Evolutionary conservation across 1,140 invertebrate species (phyloP).

Genomic region (Euura lappo): DNA sequence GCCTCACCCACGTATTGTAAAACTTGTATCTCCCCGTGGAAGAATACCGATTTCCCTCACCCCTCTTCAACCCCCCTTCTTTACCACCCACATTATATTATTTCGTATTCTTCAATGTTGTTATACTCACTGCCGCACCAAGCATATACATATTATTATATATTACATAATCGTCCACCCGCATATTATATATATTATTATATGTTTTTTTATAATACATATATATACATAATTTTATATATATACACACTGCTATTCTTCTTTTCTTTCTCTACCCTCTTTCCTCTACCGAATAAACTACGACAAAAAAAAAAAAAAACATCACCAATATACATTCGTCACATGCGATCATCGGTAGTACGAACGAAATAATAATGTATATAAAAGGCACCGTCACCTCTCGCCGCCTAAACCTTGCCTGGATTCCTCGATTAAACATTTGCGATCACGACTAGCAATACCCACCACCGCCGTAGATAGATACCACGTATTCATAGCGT

Average conservation of each 20-base stretch:
- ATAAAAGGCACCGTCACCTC: conserved; percentile 60
- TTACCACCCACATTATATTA: background rate
- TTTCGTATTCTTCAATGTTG: conserved; percentile 48
- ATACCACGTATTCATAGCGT: conserved; percentile 63
- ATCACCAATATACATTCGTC: too few species aligned
- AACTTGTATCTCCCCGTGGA: too few species aligned
- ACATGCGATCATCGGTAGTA: conserved; percentile 51
- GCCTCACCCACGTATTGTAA: too few species aligned
- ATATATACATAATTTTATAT: conserved; percentile 26
- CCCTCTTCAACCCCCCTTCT: conserved; percentile 9
- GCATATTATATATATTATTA: conserved; percentile 44
- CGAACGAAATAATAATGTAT: conserved; percentile 59
- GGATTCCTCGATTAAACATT: conserved; percentile 53
- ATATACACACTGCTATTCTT: background rate
- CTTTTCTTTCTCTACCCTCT: background rate
- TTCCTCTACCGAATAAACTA: background rate
- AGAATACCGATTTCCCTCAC: conserved; percentile 21
- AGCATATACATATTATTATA: conserved; percentile 56
- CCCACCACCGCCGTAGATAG: conserved; percentile 55
- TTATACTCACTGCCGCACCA: conserved; percentile 60
- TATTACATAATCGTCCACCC: conserved; percentile 59
- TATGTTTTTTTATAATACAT: conserved; percentile 23
- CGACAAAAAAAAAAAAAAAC: background rate
- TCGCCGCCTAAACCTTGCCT: conserved; percentile 54
- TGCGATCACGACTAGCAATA: conserved; percentile 62